phyloP scores from a whole-genome alignment of 2,888 invertebrate genomes.

The Caenorhabditis sp. region DNA sequence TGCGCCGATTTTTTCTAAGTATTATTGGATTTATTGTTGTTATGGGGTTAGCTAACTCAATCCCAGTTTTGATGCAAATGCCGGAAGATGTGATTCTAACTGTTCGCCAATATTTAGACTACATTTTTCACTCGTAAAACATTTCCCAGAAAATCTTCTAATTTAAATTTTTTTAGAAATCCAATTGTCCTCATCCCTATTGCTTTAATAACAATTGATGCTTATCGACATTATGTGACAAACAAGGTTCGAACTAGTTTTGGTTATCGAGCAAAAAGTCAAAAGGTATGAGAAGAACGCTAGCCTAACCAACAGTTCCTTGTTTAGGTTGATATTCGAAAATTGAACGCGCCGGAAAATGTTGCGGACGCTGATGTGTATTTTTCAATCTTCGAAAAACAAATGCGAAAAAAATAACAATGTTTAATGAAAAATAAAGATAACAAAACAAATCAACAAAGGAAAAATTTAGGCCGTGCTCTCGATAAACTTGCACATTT shows the following conservation, averaged over 20 bases:
- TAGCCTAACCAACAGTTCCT: background rate
- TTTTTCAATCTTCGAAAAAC: constrained; percentile 34
- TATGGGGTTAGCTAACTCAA: constrained; percentile 31
- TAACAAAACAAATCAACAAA: constrained; percentile 28
- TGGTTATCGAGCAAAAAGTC: constrained; percentile 27
- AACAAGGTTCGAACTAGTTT: constrained; percentile 29
- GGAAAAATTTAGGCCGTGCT: constrained; percentile 5
- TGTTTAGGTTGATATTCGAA: constrained; percentile 31
- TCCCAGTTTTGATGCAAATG: constrained; percentile 30
- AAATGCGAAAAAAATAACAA: constrained; percentile 19
- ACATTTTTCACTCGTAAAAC: constrained; percentile 35
- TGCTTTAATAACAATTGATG: constrained; percentile 32
- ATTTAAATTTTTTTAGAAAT: constrained; percentile 16
- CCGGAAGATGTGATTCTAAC: constrained; percentile 19
- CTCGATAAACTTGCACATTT: constrained; percentile 38
- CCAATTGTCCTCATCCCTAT: constrained; percentile 30
- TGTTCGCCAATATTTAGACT: constrained; percentile 27
- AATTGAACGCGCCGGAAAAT: constrained; percentile 18
- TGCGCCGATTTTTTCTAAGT: constrained; percentile 34
- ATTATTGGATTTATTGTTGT: constrained; percentile 26
- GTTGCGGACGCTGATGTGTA: constrained; percentile 27
- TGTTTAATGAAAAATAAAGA: background rate
- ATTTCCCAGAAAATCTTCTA: background rate
- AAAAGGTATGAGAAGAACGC: constrained; percentile 13
- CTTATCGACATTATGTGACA: constrained; percentile 24